A percentile compares a stretch with the other conserved stretches of the same genome.
These are phyloP conservation scores for Dinocampus coccinellae DNA, from an alignment of 2,888 invertebrate genomes.

Conservation along the genomic window DNA sequence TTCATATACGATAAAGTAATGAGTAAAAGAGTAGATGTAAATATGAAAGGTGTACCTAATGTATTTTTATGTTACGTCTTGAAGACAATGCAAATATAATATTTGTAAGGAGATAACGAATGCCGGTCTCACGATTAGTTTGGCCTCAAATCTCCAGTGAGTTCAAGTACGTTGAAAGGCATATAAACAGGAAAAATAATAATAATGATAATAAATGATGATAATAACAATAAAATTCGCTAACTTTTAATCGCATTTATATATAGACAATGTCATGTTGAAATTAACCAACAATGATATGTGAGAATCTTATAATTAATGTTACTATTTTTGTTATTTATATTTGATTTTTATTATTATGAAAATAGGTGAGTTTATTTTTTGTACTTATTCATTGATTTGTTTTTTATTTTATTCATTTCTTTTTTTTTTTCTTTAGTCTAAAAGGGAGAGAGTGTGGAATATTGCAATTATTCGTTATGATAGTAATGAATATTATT, in stretches of 20 bases:
- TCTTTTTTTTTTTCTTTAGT: not conserved
- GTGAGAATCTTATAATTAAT: not conserved
- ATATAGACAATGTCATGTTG: not conserved
- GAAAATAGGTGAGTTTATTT: not conserved
- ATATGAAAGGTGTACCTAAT: too few species aligned
- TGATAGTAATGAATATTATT: too few species aligned
- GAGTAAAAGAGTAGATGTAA: too few species aligned
- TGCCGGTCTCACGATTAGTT: constrained; percentile 55
- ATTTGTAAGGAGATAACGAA: constrained; percentile 53
- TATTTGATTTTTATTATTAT: not conserved
- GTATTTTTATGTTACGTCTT: not conserved
- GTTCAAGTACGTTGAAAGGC: constrained; percentile 60
- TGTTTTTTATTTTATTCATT: not conserved
- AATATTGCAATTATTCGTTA: too few species aligned
- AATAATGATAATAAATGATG: too few species aligned
- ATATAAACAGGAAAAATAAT: too few species aligned
- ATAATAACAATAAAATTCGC: not conserved
- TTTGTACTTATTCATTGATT: too few species aligned
- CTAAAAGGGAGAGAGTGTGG: not conserved
- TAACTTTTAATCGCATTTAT: not conserved
- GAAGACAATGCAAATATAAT: constrained; percentile 58
- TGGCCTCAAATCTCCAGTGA: constrained; percentile 54
- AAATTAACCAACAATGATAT: constrained; percentile 8
- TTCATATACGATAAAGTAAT: too few species aligned
- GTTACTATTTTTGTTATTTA: not conserved